Evolutionary conservation across 2,113 vertebrate genomes (phyloP).

Genomic region (Melanerpes formicivorus): DNA sequence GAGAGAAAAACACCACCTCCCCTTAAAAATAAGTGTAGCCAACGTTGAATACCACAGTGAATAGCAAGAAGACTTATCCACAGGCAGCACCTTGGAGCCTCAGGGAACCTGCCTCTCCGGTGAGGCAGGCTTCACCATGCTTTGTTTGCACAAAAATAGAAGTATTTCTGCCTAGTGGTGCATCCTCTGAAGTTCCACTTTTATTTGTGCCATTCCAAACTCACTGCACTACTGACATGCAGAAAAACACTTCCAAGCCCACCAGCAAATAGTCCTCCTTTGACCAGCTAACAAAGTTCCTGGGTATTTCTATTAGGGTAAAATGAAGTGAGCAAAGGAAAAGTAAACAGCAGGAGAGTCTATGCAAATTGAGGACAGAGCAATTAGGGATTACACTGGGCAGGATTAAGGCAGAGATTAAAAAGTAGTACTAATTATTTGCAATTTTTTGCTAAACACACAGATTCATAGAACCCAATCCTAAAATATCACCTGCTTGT

Average conservation of each 20-base stretch:
- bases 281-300: not conserved
- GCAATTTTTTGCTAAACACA: not conserved
- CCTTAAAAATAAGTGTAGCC: not conserved
- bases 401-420: not conserved
- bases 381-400: not conserved
- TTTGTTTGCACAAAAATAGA: not conserved
- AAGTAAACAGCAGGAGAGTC: not conserved
- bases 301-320: not conserved
- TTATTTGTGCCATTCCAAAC: not conserved
- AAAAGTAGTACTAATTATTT: not conserved
- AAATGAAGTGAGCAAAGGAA: not conserved
- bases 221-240: fast-evolving
- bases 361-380: not conserved
- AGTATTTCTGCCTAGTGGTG: fast-evolving
- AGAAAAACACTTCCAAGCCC: fast-evolving
- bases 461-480: not conserved
- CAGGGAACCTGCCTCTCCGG: not conserved
- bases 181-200: too few relatives aligned
- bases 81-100: not conserved
- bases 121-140: not conserved
- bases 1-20: not conserved
- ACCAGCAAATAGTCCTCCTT: not conserved
- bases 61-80: not conserved
- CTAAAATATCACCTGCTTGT: not conserved
- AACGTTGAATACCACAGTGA: fast-evolving